These are phyloP conservation scores for Okapia johnstoni DNA, from an alignment of 2,113 vertebrate genomes.

Conservation along the genomic window DNA sequence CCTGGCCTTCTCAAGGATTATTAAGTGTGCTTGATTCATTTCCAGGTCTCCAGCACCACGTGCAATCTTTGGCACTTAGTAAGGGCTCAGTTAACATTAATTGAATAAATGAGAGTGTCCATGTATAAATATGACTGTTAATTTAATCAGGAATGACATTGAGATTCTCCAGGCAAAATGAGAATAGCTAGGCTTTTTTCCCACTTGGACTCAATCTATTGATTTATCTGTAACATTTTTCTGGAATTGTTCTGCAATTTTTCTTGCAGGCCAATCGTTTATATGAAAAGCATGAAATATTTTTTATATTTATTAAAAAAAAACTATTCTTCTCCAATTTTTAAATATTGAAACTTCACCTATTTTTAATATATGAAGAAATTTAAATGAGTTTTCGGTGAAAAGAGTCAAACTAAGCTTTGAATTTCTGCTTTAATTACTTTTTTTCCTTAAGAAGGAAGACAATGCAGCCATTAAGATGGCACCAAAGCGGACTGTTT, in stretches of 20 bases:
- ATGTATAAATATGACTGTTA: not conserved
- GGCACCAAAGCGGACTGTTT: not conserved
- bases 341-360: not conserved
- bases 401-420: not conserved
- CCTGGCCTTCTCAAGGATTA: not conserved
- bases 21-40: not conserved
- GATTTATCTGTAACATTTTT: not conserved
- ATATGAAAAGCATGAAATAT: not conserved
- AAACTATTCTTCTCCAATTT: not conserved
- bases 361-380: not conserved
- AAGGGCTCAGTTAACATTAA: not conserved
- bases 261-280: not conserved
- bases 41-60: too few species aligned
- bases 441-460: not conserved
- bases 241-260: not conserved
- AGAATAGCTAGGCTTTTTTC: not conserved
- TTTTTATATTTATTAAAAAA: not conserved
- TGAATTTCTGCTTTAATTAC: not conserved
- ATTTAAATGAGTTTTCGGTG: not conserved
- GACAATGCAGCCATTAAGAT: not conserved
- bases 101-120: not conserved
- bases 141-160: not conserved
- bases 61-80: not conserved
- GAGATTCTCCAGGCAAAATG: not conserved
- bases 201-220: not conserved